phyloP scores from a whole-genome alignment of 2,888 invertebrate species.

The Marasmarcha lunaedactyla region DNA sequence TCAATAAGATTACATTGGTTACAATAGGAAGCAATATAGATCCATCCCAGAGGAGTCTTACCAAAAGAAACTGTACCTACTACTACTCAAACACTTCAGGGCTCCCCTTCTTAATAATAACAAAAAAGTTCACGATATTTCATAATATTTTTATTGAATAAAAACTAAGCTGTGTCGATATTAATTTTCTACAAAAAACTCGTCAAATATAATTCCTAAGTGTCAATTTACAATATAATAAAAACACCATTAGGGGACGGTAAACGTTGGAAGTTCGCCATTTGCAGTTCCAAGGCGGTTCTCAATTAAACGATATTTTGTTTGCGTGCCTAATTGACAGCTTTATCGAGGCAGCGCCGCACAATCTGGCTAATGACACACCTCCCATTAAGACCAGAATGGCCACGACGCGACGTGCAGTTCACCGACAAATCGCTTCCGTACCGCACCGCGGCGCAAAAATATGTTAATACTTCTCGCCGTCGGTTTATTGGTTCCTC shows the following conservation, averaged over 20 bases:
- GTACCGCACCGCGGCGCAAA: conserved; percentile 16
- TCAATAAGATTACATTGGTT: no score
- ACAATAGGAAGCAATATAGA: no score
- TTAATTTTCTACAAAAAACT: no score
- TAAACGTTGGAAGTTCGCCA: not conserved
- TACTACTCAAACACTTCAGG: no score
- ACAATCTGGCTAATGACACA: conserved; percentile 40
- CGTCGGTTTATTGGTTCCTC: conserved; percentile 20
- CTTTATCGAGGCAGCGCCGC: conserved; percentile 38
- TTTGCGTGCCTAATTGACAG: conserved; percentile 52
- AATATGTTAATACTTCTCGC: conserved; percentile 25
- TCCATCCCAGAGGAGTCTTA: no score
- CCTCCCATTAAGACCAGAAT: conserved; percentile 23
- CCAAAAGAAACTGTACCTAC: no score
- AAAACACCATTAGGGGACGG: not conserved
- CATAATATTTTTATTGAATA: no score
- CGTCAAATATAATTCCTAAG: no score
- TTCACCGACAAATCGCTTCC: conserved; percentile 18
- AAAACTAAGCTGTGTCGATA: no score
- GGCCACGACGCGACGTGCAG: conserved; percentile 32
- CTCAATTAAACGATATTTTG: conserved; percentile 45
- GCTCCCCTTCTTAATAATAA: no score
- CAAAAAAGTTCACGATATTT: no score
- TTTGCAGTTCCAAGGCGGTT: conserved; percentile 17
- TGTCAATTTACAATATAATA: not conserved